phyloP scores from a whole-genome alignment of 2,113 vertebrate species.

The Antigone vipio region DNA sequence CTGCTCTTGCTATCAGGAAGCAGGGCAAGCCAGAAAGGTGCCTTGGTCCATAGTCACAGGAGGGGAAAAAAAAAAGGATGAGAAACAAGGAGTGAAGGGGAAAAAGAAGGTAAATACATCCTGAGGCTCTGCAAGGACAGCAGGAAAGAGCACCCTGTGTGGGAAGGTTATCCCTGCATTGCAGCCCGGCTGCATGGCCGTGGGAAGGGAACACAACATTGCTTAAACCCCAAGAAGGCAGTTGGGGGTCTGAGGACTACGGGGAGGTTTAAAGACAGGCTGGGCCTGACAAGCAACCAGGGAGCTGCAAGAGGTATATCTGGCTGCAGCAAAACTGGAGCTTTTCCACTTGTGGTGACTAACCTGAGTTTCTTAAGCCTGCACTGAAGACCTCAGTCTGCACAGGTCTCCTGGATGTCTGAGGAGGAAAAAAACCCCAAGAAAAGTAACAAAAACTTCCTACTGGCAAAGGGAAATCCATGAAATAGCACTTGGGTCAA shows the following conservation, averaged over 20 bases:
- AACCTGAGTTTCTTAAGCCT: not conserved
- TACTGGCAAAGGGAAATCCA: not conserved
- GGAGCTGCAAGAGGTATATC: not conserved
- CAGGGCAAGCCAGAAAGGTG: not conserved
- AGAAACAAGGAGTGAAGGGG: not conserved
- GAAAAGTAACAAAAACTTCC: too few species aligned
- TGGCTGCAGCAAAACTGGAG: not conserved
- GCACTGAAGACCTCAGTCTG: fast-evolving
- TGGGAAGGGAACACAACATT: fast-evolving
- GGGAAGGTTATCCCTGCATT: fast-evolving
- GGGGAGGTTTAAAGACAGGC: not conserved
- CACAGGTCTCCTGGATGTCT: fast-evolving
- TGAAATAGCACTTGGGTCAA: not conserved
- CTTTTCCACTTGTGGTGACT: too few species aligned
- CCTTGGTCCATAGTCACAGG: fast-evolving
- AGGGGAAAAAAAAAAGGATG: too few species aligned
- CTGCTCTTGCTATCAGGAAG: not conserved
- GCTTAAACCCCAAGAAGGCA: not conserved
- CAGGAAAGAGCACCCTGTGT: not conserved
- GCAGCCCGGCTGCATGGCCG: fast-evolving
- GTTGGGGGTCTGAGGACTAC: too few species aligned
- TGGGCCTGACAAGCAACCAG: fast-evolving
- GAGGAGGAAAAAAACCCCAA: not conserved
- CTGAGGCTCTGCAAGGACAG: not conserved
- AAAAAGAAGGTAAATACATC: not conserved